These are phyloP conservation scores for Irena cyanogastra DNA, from an alignment of 2,113 vertebrate genomes.

Conservation along the genomic window DNA sequence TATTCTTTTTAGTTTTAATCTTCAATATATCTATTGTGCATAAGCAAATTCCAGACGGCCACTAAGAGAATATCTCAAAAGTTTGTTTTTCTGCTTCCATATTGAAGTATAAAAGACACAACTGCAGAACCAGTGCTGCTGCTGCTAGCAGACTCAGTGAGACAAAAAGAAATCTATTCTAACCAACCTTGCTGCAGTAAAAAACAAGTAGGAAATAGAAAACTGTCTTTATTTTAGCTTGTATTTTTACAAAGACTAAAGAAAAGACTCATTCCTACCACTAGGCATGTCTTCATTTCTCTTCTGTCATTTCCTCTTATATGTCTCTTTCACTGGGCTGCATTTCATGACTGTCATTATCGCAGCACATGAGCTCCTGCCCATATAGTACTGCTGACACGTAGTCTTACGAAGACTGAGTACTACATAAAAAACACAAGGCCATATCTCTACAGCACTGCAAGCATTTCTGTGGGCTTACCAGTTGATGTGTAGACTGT, in stretches of 20 bases:
- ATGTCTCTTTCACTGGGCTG: neutral
- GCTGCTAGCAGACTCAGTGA: neutral
- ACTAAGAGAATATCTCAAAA: neutral
- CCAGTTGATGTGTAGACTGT: conserved; percentile 45
- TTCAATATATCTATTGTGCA: neutral
- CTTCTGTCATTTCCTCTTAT: neutral
- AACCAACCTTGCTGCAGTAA: neutral
- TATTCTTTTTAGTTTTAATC: neutral
- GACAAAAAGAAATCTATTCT: neutral
- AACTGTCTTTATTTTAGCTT: neutral
- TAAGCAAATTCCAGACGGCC: neutral
- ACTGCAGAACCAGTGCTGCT: neutral
- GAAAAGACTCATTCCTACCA: neutral
- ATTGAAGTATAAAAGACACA: neutral
- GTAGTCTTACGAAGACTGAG: neutral
- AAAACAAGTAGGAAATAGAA: neutral
- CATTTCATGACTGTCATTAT: conserved; percentile 21
- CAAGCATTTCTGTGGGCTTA: neutral
- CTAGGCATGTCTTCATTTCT: neutral
- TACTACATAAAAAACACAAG: neutral
- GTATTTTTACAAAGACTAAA: neutral
- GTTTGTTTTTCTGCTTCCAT: neutral
- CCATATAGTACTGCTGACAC: neutral
- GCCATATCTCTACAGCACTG: neutral
- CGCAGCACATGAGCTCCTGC: neutral